These are phyloP conservation scores for Drosophila virilis DNA, from an alignment of 1,140 invertebrate species.

Conservation along the genomic window DNA sequence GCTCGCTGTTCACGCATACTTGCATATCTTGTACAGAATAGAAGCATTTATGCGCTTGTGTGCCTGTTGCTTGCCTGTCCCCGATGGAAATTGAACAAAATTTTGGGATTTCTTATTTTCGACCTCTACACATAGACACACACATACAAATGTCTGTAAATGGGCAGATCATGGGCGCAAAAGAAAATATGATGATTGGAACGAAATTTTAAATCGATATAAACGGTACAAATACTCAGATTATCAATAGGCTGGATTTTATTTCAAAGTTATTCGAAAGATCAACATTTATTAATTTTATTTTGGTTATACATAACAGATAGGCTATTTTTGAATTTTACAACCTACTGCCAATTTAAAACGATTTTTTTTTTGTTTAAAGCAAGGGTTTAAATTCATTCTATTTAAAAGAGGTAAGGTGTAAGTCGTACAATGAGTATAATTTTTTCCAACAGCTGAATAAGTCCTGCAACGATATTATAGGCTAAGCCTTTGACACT, in stretches of 20 bases:
- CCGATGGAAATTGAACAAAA: too few relatives aligned
- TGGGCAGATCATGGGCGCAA: too few relatives aligned
- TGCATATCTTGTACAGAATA: too few relatives aligned
- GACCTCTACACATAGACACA: too few relatives aligned
- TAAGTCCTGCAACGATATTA: constrained; percentile 34
- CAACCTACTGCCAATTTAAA: constrained; percentile 12
- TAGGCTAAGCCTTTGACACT: constrained; percentile 31
- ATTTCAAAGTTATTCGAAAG: background rate
- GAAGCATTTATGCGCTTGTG: too few relatives aligned
- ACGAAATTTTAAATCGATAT: constrained; percentile 15
- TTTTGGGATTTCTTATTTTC: too few relatives aligned
- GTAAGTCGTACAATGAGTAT: constrained; percentile 33
- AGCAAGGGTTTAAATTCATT: background rate
- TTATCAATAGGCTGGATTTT: background rate
- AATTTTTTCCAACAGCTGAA: constrained; percentile 34
- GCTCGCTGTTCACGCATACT: too few relatives aligned
- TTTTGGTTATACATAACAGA: constrained; percentile 4
- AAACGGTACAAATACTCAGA: constrained; percentile 21
- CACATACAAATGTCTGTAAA: too few relatives aligned
- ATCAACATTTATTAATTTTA: constrained; percentile 4
- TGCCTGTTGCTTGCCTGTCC: too few relatives aligned
- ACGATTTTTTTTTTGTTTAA: constrained; percentile 7
- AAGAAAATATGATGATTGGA: too few relatives aligned
- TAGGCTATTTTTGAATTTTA: constrained; percentile 10
- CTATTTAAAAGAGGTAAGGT: constrained; percentile 30